These are phyloP conservation scores for Thaleichthys pacificus DNA, from an alignment of 2,797 vertebrate species.

Conservation along the genomic window DNA sequence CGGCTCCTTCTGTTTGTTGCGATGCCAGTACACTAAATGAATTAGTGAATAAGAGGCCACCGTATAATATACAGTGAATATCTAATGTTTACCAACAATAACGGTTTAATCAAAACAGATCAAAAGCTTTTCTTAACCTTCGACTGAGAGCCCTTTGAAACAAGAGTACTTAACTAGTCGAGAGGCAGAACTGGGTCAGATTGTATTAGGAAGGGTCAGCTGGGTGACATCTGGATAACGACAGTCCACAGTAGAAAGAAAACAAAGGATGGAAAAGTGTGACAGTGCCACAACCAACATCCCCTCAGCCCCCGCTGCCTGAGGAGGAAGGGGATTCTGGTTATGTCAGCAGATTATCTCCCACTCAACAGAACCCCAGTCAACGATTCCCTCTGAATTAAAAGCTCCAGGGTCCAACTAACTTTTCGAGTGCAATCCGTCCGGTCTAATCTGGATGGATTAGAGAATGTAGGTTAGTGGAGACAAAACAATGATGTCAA, in stretches of 20 bases:
- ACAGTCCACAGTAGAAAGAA: neutral
- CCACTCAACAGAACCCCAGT: conserved; percentile 2
- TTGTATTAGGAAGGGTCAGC: too few species aligned
- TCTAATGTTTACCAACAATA: neutral
- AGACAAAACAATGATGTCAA: too few species aligned
- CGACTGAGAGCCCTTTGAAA: neutral
- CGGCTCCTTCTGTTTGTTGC: too few species aligned
- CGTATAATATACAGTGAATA: too few species aligned
- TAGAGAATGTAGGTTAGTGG: conserved; percentile 20
- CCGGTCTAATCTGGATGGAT: conserved; percentile 16
- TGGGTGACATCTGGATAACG: neutral
- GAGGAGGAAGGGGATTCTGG: too few species aligned
- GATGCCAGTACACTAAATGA: too few species aligned
- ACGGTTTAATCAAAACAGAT: neutral
- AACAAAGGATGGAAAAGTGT: neutral
- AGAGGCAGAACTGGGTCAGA: neutral
- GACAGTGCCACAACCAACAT: neutral
- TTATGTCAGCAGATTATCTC: conserved; percentile 4
- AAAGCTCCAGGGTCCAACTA: conserved; percentile 6
- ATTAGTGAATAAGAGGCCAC: too few species aligned
- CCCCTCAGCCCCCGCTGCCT: neutral
- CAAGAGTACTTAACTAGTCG: neutral
- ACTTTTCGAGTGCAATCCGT: conserved; percentile 6
- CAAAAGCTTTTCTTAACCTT: neutral
- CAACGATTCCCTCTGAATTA: conserved; percentile 7